phyloP scores from a whole-genome alignment of 2,888 invertebrate genomes.

The Icerya purchasi region DNA sequence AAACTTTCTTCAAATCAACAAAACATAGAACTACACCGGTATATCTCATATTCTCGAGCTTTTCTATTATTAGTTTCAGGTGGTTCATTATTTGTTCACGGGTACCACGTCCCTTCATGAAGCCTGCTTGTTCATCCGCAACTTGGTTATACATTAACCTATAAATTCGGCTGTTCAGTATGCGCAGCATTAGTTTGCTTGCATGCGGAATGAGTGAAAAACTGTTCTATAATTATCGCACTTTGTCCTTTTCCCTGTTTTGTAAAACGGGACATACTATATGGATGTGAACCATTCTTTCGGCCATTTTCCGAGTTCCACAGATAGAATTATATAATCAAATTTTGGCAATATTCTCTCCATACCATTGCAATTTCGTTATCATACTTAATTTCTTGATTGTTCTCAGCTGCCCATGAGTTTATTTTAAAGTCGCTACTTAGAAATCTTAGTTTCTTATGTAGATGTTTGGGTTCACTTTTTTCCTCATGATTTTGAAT shows the following conservation, averaged over 20 bases:
- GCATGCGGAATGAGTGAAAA: neutral
- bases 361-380: neutral
- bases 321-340: neutral
- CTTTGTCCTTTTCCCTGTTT: neutral
- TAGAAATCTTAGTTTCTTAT: neutral
- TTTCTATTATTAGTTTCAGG: neutral
- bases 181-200: neutral
- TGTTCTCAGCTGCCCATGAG: neutral
- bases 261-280: neutral
- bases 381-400: neutral
- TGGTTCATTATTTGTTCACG: neutral
- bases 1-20: neutral
- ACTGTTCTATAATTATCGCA: neutral
- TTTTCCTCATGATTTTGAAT: neutral
- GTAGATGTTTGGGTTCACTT: neutral
- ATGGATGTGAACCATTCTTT: neutral
- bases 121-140: neutral
- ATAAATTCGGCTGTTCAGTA: neutral
- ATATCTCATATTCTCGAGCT: neutral
- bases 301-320: neutral
- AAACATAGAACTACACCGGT: neutral
- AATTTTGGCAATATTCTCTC: neutral
- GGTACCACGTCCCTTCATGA: neutral
- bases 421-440: neutral
- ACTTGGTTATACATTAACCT: neutral